A percentile compares a stretch with the other conserved stretches of the same genome.
Conservation (phyloP, 1,140 invertebrate genomes). For the Leptestheria dahalacensis region DNA sequence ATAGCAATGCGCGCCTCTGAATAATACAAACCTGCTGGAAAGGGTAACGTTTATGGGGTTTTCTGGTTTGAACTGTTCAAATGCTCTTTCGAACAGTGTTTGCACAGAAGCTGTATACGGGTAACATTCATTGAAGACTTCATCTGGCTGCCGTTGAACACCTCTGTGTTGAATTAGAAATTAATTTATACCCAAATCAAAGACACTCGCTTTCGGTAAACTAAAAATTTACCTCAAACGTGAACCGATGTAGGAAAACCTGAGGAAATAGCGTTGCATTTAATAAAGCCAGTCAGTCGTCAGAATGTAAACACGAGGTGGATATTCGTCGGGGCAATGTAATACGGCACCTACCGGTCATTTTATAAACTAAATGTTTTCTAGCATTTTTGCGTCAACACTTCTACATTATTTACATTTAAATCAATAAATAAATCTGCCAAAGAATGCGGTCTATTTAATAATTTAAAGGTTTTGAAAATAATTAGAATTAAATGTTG, state of each 20-base stretch:
- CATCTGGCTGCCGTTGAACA: constrained; percentile 6
- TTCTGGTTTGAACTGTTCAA: background rate
- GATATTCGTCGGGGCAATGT: no score
- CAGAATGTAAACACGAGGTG: background rate
- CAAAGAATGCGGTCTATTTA: no score
- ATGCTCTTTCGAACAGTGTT: constrained; percentile 8
- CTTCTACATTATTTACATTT: no score
- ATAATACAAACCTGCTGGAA: background rate
- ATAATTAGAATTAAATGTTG: no score
- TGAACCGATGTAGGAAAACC: constrained; percentile 8
- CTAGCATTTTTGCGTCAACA: no score
- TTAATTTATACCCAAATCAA: background rate
- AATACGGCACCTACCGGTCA: no score
- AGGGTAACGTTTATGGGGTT: background rate
- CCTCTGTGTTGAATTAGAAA: background rate
- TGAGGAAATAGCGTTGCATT: constrained; percentile 14
- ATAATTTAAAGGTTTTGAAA: no score
- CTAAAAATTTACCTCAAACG: constrained; percentile 4
- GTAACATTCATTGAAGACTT: background rate
- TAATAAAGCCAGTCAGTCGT: no score
- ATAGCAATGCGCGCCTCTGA: background rate
- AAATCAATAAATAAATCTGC: no score
- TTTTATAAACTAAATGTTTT: no score
- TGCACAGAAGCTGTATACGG: constrained; percentile 9
- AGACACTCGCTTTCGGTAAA: background rate